Conservation (phyloP, 1,140 invertebrate species). For the Hylaeus anthracinus region DNA sequence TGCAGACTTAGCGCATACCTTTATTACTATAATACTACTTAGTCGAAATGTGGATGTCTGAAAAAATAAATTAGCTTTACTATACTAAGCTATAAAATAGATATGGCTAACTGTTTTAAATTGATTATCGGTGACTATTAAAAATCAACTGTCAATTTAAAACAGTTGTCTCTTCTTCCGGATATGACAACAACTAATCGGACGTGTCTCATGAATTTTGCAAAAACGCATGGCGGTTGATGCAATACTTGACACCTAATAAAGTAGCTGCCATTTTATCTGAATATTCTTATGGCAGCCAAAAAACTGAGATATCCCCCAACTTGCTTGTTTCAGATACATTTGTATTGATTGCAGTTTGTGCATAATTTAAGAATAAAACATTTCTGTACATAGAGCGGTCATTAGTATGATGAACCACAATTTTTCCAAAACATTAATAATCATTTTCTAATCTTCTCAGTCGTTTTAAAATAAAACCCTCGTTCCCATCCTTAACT, state of each 20-base stretch:
- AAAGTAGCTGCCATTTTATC: slow-evolving; percentile 78
- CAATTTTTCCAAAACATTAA: slow-evolving; percentile 49
- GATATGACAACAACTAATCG: slow-evolving; percentile 81
- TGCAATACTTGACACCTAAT: slow-evolving; percentile 78
- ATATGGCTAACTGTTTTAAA: slow-evolving; percentile 75
- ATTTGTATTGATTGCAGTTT: slow-evolving; percentile 83
- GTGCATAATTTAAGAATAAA: slow-evolving; percentile 83
- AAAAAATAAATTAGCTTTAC: slow-evolving; percentile 81
- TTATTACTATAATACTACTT: slow-evolving; percentile 82
- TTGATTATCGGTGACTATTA: slow-evolving; percentile 61
- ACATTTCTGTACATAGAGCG: slow-evolving; percentile 82
- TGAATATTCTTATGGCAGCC: slow-evolving; percentile 78
- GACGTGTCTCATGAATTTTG: slow-evolving; percentile 79
- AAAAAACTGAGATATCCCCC: slow-evolving; percentile 81
- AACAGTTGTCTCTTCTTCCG: slow-evolving; percentile 78
- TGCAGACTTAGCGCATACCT: slow-evolving; percentile 81
- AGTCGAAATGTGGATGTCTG: slow-evolving; percentile 82
- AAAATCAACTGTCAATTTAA: slow-evolving; percentile 67
- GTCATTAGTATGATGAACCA: slow-evolving; percentile 64
- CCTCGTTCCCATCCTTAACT: slow-evolving; percentile 29
- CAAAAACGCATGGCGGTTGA: slow-evolving; percentile 75
- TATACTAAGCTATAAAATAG: slow-evolving; percentile 81
- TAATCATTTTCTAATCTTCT: slow-evolving; percentile 50
- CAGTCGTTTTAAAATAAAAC: slow-evolving; percentile 44
- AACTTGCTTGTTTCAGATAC: slow-evolving; percentile 83